Percentiles rank a stretch among this genome's conserved stretches.
Conservation (phyloP, 2,888 invertebrate genomes). For the Platerodrilus igneus region DNA sequence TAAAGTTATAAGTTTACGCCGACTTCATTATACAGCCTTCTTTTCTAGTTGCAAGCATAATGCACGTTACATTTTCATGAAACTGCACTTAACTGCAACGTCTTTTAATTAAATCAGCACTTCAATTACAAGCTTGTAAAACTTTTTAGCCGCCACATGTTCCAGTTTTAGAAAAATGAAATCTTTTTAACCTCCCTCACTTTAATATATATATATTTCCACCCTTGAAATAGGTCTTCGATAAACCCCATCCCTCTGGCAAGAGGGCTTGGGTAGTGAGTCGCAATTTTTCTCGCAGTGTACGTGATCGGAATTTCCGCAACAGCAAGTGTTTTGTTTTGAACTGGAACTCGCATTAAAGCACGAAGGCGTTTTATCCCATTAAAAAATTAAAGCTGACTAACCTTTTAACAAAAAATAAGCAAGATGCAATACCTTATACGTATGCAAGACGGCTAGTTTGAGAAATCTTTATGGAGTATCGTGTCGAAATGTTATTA, state of each 20-base stretch:
- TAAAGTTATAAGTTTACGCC: slow-evolving; percentile 20
- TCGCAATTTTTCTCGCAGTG: slow-evolving; percentile 50
- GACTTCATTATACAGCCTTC: slow-evolving; percentile 13
- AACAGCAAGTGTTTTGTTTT: slow-evolving; percentile 43
- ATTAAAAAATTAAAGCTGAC: no score
- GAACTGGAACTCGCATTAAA: slow-evolving; percentile 35
- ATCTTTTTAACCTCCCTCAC: slow-evolving; percentile 46
- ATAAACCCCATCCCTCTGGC: slow-evolving; percentile 39
- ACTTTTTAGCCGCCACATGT: slow-evolving; percentile 44
- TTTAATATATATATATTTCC: slow-evolving; percentile 43
- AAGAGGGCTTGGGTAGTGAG: slow-evolving; percentile 44
- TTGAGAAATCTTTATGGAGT: no score
- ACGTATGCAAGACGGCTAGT: no score
- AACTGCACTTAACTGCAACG: no score
- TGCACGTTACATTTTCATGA: no score
- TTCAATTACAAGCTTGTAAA: no score
- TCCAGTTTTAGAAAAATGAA: slow-evolving; percentile 48
- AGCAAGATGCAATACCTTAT: no score
- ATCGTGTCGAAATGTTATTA: no score
- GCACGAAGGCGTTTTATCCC: slow-evolving; percentile 25
- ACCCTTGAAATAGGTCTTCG: slow-evolving; percentile 46
- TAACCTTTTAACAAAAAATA: no score
- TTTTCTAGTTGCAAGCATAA: no score
- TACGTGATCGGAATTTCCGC: slow-evolving; percentile 47
- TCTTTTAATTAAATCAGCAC: no score